Conservation (phyloP, 2,113 vertebrate species). For the Regulus satrapa region DNA sequence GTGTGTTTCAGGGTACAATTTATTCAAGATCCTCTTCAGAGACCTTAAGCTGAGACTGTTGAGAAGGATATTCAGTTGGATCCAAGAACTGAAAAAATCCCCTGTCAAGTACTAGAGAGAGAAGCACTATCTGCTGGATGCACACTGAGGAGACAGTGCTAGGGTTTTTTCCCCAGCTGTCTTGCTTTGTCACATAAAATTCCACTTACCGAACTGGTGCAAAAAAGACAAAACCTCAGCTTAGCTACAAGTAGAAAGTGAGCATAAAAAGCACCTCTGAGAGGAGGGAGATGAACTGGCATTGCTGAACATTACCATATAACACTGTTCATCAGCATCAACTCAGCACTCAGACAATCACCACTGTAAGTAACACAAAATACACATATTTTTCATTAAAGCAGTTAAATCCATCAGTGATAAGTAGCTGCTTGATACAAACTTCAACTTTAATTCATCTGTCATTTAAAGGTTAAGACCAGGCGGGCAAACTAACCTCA, state of each 20-base stretch:
- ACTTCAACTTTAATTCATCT: not conserved
- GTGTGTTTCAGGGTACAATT: not conserved
- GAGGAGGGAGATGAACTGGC: not conserved
- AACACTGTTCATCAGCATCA: not conserved
- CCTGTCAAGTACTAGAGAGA: not conserved
- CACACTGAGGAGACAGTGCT: not conserved
- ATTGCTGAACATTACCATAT: not conserved
- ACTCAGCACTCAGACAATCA: not conserved
- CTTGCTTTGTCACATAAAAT: not conserved
- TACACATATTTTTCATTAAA: not conserved
- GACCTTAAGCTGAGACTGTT: not conserved
- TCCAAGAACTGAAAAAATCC: not conserved
- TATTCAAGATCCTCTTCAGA: not conserved
- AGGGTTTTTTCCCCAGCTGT: rapidly evolving
- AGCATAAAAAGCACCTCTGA: not conserved
- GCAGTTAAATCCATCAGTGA: not conserved
- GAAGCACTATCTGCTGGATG: not conserved
- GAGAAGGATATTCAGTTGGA: not conserved
- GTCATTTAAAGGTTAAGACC: not conserved
- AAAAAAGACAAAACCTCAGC: not conserved
- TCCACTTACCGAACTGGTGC: not conserved
- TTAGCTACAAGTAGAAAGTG: not conserved
- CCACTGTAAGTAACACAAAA: not conserved
- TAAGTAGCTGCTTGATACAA: not conserved
- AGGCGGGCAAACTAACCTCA: not conserved